Base-by-base conservation (phyloP, 1,140 invertebrate species). In the Zaprionus davidi region DNA sequence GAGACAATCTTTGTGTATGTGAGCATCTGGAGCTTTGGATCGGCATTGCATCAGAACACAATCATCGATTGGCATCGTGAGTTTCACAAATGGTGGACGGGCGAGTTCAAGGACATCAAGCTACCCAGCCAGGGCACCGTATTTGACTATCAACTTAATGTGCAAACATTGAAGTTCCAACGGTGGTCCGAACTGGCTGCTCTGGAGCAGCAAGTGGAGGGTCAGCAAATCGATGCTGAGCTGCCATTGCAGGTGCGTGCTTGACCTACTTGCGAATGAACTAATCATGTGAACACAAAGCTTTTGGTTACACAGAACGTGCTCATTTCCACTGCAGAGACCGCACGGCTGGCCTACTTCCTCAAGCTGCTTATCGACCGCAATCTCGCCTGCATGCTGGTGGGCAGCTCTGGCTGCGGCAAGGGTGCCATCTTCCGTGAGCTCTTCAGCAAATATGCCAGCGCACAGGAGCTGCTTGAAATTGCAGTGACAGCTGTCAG, bases 1-100 rank as follows among this genome's bases (percentile, higher is more conserved):
- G 98, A 99, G 93, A 95, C 96, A 5, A 98, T 99, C 91, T 99
- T 99, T 93, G 97, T 96, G 1, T 99, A 99, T 93, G 96, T 96
- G 6, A 95, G 95, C 67, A 95, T 99, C 22, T 99, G 98, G 98
- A 97, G 98, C 1, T 99, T 99, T 92, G 98, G 98, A 20, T 98
- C 98, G 0, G 95, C 96, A 0, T 94, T 97, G 62, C 98, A 97
- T 92, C 97, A 98, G 94, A 98, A 99, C 94, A 97, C 96, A 82
- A 93, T 97, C 13, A 94, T 96, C 2, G 98, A 99, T 93, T 98
- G 98, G 95, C 95, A 98, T 57, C 96, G 96, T 56, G 98, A 99
- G 90, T 99, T 99, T 91, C 98, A 96, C 70, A 92, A 92, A 58
- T 92, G 92, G 91, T 98, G 85, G 98, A 99, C 93, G 98, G 98